phyloP scores from a whole-genome alignment of 2,113 vertebrate genomes.

The Tragelaphus strepsiceros region DNA sequence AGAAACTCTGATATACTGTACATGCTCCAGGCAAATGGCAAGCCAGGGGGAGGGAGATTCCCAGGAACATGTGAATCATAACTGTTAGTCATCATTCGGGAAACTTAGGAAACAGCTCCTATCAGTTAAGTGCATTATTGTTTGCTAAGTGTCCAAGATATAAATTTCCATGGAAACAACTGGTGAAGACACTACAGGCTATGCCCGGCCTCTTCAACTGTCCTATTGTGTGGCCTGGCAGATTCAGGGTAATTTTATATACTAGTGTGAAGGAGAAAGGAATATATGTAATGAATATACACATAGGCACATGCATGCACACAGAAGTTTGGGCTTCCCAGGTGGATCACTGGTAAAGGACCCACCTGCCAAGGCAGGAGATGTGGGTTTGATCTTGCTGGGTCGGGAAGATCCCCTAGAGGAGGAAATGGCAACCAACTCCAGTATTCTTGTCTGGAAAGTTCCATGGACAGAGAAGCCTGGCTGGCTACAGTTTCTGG shows the following conservation, averaged over 20 bases:
- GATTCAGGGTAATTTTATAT: neutral
- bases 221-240: neutral
- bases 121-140: constrained; percentile 58
- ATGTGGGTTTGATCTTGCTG: neutral
- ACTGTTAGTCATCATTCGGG: constrained; percentile 68
- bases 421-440: neutral
- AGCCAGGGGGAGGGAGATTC: neutral
- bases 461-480: neutral
- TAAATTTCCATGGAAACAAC: constrained; percentile 58
- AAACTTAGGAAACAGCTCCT: constrained; percentile 56
- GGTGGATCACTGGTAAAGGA: neutral
- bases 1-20: neutral
- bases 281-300: neutral
- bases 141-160: constrained; percentile 66
- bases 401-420: neutral
- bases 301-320: neutral
- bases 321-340: neutral
- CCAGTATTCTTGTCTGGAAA: neutral
- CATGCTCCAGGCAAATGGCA: constrained; percentile 36
- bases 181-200: constrained; percentile 16
- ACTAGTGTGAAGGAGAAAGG: neutral
- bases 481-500: neutral
- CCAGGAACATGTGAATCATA: constrained; percentile 74
- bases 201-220: constrained; percentile 56
- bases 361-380: neutral